A percentile compares a stretch with the other conserved stretches of the same genome.
These are phyloP conservation scores for Fulmarus glacialis DNA, from an alignment of 2,113 vertebrate species.

Conservation along the genomic window DNA sequence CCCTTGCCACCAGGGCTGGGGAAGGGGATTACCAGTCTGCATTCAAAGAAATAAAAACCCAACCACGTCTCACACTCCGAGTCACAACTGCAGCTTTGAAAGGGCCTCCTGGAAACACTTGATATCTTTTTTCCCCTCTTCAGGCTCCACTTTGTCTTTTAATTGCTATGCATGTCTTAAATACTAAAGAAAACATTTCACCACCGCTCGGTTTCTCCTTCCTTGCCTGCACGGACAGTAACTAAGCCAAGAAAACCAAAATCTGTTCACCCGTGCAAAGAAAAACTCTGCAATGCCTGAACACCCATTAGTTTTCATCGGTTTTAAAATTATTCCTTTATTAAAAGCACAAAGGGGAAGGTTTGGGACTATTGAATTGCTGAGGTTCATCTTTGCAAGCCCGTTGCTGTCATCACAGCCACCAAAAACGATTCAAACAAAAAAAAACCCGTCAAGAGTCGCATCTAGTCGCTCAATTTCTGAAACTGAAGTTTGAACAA, in stretches of 20 bases:
- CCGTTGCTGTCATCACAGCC: rapidly evolving
- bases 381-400: rapidly evolving
- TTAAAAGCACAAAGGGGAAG: no score
- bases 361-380: neutral
- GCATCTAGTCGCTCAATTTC: neutral
- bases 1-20: neutral
- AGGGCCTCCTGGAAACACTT: neutral
- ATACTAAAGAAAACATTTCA: rapidly evolving
- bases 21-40: neutral
- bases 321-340: neutral
- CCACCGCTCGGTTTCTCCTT: neutral
- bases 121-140: neutral
- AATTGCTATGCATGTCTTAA: neutral
- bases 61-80: rapidly evolving
- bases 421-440: neutral
- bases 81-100: rapidly evolving
- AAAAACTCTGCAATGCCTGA: neutral
- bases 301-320: rapidly evolving
- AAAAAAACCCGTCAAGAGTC: rapidly evolving
- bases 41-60: neutral
- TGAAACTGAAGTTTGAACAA: neutral
- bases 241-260: neutral
- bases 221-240: neutral
- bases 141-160: neutral
- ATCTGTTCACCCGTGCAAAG: rapidly evolving